phyloP scores from a whole-genome alignment of 2,888 invertebrate genomes.

The Acanthoscelides obtectus region DNA sequence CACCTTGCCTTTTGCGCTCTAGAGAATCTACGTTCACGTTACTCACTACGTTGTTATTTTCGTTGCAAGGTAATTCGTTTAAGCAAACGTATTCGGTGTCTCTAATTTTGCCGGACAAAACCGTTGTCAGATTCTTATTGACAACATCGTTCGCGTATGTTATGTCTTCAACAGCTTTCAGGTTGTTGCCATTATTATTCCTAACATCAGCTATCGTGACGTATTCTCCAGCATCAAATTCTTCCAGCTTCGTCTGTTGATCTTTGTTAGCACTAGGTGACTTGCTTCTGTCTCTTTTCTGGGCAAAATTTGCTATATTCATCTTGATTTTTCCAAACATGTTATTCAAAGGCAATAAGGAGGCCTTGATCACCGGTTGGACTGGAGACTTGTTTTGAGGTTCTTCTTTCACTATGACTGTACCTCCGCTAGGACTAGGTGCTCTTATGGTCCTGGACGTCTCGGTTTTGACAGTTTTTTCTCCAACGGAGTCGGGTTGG shows the following conservation, averaged over 20 bases:
- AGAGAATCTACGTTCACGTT: conserved; percentile 46
- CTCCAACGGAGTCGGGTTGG: conserved; percentile 17
- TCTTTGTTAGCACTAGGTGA: conserved; percentile 49
- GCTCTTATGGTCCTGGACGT: conserved; percentile 30
- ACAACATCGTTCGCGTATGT: conserved; percentile 67
- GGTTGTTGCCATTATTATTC: conserved; percentile 66
- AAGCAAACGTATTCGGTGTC: conserved; percentile 77
- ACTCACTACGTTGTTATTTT: conserved; percentile 25
- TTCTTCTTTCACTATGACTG: conserved; percentile 31
- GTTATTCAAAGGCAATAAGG: conserved; percentile 62
- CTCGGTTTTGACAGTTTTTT: conserved; percentile 13
- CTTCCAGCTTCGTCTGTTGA: conserved; percentile 12
- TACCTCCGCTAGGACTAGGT: conserved; percentile 44
- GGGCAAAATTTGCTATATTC: conserved; percentile 38
- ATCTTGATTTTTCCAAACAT: conserved; percentile 66
- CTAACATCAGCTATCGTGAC: conserved; percentile 80
- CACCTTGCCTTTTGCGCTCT: conserved; percentile 59
- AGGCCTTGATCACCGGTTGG: conserved; percentile 46
- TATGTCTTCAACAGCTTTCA: conserved; percentile 32
- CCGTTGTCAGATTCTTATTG: conserved; percentile 57
- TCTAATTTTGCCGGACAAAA: conserved; percentile 56
- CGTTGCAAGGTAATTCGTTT: conserved; percentile 64
- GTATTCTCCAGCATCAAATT: conserved; percentile 69
- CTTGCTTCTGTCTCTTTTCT: conserved; percentile 48
- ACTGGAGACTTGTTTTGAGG: conserved; percentile 18